Conservation (phyloP, 2,888 invertebrate genomes). For the Tetragonisca angustula region DNA sequence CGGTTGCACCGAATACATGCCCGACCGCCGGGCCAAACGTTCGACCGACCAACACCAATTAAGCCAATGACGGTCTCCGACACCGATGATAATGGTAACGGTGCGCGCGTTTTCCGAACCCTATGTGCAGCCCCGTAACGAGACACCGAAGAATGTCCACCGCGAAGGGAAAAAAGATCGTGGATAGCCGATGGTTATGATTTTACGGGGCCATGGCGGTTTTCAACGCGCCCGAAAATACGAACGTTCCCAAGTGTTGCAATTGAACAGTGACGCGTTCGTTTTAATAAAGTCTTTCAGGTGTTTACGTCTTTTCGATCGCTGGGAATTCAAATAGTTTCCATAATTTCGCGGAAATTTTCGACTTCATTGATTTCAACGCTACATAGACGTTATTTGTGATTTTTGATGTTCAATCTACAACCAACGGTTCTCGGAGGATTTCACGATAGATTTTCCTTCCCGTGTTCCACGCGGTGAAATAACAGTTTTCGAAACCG, state of each 20-base stretch:
- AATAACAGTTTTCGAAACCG: background rate
- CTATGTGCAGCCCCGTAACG: conserved; percentile 29
- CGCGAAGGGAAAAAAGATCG: background rate
- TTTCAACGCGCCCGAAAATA: no score
- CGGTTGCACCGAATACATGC: conserved; percentile 73
- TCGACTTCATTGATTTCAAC: no score
- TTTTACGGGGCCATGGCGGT: background rate
- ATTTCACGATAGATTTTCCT: background rate
- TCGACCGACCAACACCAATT: conserved; percentile 78
- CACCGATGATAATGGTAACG: conserved; percentile 78
- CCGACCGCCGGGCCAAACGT: conserved; percentile 74
- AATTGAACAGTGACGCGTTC: no score
- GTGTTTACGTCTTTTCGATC: no score
- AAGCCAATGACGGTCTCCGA: conserved; percentile 76
- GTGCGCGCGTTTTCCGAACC: conserved; percentile 59
- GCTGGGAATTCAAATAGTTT: no score
- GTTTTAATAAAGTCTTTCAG: no score
- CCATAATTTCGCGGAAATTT: no score
- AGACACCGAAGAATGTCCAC: conserved; percentile 29
- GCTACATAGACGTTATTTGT: no score
- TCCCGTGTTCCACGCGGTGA: background rate
- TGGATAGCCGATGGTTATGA: background rate
- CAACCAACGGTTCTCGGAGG: background rate
- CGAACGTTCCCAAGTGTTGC: no score
- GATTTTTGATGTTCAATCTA: no score